These are phyloP conservation scores for Thalassoma bifasciatum DNA, from an alignment of 2,113 vertebrate genomes.

Conservation along the genomic window DNA sequence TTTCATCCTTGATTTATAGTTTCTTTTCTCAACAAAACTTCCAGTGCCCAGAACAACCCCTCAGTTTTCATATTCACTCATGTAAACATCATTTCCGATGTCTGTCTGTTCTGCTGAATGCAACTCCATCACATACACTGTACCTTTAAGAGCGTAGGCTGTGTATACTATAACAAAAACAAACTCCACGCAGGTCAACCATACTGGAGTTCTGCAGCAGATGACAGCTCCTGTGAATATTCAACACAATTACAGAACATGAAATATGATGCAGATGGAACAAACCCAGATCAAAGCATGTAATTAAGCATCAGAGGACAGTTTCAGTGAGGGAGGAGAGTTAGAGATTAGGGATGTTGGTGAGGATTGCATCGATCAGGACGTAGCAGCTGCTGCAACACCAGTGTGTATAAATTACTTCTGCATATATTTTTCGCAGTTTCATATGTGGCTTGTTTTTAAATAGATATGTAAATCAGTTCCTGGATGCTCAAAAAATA, in stretches of 20 bases:
- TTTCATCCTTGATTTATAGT: no score
- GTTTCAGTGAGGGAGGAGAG: conserved; percentile 63
- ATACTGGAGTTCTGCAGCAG: conserved; percentile 5
- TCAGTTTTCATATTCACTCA: no score
- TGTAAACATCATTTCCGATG: no score
- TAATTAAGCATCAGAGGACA: conserved; percentile 68
- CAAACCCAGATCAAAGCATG: conserved; percentile 68
- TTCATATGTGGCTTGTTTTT: conserved; percentile 5
- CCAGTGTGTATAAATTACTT: not conserved
- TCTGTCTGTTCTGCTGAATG: no score
- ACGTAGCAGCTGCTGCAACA: conserved; percentile 17
- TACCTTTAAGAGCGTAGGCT: not conserved
- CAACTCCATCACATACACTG: no score
- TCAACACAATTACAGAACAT: conserved; percentile 60
- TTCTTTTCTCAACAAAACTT: no score
- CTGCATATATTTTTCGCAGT: not conserved
- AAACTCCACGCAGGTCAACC: not conserved
- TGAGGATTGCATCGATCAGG: conserved; percentile 25
- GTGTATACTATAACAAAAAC: not conserved
- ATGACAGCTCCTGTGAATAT: conserved; percentile 52
- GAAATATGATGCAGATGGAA: conserved; percentile 57
- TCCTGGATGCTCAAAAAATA: not conserved
- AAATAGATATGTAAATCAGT: not conserved
- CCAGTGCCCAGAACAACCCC: no score
- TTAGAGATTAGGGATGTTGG: conserved; percentile 50